Conservation (phyloP, 1,140 invertebrate species). For the Drosophila suzukii region DNA sequence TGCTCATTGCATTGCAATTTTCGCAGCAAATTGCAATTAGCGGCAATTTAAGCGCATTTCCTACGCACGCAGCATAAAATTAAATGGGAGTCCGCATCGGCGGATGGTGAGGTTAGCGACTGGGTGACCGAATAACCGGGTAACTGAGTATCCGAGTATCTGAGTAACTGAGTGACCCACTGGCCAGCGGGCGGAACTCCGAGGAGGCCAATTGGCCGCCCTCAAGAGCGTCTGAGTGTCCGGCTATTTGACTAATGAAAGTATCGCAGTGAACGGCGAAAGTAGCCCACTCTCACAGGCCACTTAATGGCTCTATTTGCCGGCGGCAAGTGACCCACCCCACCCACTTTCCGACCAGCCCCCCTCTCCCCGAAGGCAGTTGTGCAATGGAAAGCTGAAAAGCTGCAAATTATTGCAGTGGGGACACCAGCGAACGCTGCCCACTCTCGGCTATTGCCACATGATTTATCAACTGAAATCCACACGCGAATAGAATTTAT, state of each 20-base stretch:
- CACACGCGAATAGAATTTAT: constrained; percentile 70
- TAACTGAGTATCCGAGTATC: constrained; percentile 43
- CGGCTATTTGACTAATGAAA: constrained; percentile 73
- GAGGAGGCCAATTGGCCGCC: constrained; percentile 43
- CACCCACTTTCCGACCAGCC: constrained; percentile 44
- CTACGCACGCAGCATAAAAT: constrained; percentile 41
- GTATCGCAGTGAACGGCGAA: constrained; percentile 70
- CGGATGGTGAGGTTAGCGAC: constrained; percentile 14
- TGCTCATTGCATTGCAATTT: constrained; percentile 54
- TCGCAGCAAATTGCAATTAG: constrained; percentile 71
- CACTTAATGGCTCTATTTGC: constrained; percentile 78
- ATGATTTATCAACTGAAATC: constrained; percentile 74
- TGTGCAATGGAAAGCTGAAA: constrained; percentile 61
- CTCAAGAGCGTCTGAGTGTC: constrained; percentile 63
- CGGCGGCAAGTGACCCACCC: constrained; percentile 4
- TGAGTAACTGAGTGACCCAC: constrained; percentile 56
- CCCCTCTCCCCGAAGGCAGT: constrained; percentile 37
- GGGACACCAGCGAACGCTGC: constrained; percentile 32
- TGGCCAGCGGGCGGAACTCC: constrained; percentile 33
- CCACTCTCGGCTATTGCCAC: constrained; percentile 54
- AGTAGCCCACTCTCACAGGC: constrained; percentile 72
- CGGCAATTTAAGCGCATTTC: constrained; percentile 67
- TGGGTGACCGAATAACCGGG: constrained; percentile 19
- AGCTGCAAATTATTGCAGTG: constrained; percentile 62
- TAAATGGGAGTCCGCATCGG: constrained; percentile 21